Evolutionary conservation across 2,888 invertebrate species (phyloP).

Genomic region (Andrena praecox): DNA sequence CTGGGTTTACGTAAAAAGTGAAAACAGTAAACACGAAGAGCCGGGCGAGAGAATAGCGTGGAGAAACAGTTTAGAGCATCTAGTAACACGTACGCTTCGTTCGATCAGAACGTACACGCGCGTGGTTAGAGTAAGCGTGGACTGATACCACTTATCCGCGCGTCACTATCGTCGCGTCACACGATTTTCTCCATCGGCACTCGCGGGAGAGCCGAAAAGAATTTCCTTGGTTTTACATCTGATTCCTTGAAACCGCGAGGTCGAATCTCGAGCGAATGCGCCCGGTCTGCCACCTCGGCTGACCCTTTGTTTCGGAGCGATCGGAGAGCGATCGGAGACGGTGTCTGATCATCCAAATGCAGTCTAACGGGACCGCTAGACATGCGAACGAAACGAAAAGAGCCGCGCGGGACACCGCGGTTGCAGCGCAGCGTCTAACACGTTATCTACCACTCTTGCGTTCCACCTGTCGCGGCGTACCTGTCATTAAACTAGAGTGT

Average conservation of each 20-base stretch:
- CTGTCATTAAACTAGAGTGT: no score
- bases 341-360: no score
- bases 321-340: background rate
- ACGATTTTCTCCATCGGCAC: constrained; percentile 51
- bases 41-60: background rate
- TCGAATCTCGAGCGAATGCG: constrained; percentile 37
- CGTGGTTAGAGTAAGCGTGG: constrained; percentile 62
- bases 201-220: constrained; percentile 9
- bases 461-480: no score
- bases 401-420: no score
- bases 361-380: no score
- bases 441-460: no score
- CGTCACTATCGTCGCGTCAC: constrained; percentile 52
- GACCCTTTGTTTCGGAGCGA: constrained; percentile 22
- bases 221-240: constrained; percentile 30
- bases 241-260: constrained; percentile 41
- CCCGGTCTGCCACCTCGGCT: constrained; percentile 2
- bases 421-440: no score
- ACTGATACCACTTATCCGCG: constrained; percentile 56
- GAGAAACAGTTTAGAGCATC: background rate
- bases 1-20: background rate
- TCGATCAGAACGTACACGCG: constrained; percentile 5
- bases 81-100: constrained; percentile 21
- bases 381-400: no score
- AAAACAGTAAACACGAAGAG: background rate